Evolutionary conservation across 30 jellyfish, hydroid and myxozoan genomes (phyloP).

Genomic region (Hydra vulgaris): DNA sequence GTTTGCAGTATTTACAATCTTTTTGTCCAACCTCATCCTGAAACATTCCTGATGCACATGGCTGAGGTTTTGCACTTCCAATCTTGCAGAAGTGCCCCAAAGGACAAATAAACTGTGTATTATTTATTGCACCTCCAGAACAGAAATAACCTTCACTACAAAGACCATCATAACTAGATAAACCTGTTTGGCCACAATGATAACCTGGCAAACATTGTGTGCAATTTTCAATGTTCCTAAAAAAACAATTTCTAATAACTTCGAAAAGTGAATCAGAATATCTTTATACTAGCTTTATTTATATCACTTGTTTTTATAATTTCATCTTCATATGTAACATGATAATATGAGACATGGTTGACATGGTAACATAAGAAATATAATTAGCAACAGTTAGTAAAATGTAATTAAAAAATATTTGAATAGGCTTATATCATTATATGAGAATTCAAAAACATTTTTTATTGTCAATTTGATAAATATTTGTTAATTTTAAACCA

Average conservation of each 20-base stretch:
- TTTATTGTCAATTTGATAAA: too few species aligned
- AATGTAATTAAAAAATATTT: too few species aligned
- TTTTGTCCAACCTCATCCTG: constrained; percentile 72
- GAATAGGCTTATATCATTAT: too few species aligned
- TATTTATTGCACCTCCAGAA: constrained; percentile 56
- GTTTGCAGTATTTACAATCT: constrained; percentile 76
- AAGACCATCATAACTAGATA: constrained; percentile 41
- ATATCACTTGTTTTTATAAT: too few species aligned
- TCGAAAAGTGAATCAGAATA: too few species aligned
- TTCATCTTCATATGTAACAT: too few species aligned
- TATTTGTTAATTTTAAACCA: too few species aligned
- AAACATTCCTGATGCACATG: constrained; percentile 80
- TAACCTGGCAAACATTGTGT: constrained; percentile 76
- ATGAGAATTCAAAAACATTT: too few species aligned
- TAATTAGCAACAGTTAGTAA: too few species aligned
- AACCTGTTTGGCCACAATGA: constrained; percentile 72
- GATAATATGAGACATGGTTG: too few species aligned
- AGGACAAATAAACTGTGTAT: constrained; percentile 49
- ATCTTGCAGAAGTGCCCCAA: constrained; percentile 72
- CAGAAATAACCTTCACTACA: constrained; percentile 80
- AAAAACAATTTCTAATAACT: not conserved
- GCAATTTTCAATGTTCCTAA: constrained; percentile 62
- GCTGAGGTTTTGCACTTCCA: constrained; percentile 38
- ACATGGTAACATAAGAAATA: too few species aligned
- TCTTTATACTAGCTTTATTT: too few species aligned